Conservation (phyloP, 1,140 invertebrate species). For the Caenorhabditis remanei region DNA sequence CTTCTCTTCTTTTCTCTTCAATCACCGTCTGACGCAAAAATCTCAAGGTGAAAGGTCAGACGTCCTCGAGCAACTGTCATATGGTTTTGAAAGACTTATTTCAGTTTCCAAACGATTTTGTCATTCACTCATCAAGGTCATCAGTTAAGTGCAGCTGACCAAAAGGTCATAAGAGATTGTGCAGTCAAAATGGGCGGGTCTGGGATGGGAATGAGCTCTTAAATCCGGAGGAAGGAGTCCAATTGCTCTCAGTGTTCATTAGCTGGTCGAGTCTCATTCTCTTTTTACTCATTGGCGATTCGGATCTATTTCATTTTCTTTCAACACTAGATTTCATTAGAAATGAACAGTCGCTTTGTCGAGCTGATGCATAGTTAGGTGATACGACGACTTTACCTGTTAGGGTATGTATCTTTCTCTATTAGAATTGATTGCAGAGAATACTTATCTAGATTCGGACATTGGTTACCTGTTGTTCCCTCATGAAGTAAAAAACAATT, state of each 20-base stretch:
- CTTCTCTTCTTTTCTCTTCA: no score
- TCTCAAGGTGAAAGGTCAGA: constrained; percentile 10
- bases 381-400: no score
- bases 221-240: background rate
- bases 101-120: constrained; percentile 12
- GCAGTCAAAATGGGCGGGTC: constrained; percentile 8
- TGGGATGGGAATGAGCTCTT: background rate
- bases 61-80: constrained; percentile 41
- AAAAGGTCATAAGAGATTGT: constrained; percentile 39
- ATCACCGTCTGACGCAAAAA: constrained; percentile 28
- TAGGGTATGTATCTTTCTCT: no score
- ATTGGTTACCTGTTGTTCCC: no score
- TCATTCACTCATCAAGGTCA: constrained; percentile 21
- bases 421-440: no score
- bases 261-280: background rate
- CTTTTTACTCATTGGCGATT: no score
- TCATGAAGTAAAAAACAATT: no score
- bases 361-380: no score
- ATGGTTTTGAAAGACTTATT: constrained; percentile 16
- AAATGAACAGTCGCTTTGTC: no score
- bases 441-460: no score
- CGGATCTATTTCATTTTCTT: no score
- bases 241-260: background rate
- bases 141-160: constrained; percentile 48
- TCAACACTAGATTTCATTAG: no score